Percentiles rank a stretch among this genome's conserved stretches.
phyloP scores from a whole-genome alignment of 2,797 vertebrate genomes.

The Diglossa cyanea region DNA sequence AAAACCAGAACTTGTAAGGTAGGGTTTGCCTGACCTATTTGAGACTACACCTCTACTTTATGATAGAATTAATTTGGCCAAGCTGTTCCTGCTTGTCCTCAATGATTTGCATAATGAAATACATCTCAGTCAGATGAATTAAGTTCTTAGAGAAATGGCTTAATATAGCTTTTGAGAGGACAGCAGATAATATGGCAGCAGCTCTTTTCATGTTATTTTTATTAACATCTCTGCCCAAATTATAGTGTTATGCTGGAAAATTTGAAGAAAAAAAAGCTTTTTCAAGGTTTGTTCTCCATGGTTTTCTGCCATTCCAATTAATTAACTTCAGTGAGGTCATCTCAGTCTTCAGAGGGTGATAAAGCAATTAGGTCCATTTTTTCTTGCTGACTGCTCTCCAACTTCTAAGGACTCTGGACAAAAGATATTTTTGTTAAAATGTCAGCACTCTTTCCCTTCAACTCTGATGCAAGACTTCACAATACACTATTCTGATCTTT shows the following conservation, averaged over 20 bases:
- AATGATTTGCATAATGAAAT: background rate
- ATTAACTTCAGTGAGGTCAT: background rate
- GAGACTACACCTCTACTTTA: background rate
- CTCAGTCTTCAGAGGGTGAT: background rate
- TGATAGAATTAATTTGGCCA: background rate
- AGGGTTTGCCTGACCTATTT: background rate
- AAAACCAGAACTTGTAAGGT: background rate
- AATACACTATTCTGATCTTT: background rate
- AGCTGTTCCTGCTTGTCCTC: background rate
- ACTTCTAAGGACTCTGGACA: background rate
- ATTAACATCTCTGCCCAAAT: background rate
- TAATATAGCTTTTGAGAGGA: background rate
- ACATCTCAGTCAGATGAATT: background rate
- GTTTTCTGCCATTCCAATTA: background rate
- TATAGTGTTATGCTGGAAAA: background rate
- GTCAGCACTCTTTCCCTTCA: background rate
- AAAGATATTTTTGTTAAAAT: slow-evolving; percentile 3
- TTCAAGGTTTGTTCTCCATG: background rate
- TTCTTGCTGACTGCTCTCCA: background rate
- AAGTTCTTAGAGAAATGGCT: background rate
- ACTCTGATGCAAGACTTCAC: background rate
- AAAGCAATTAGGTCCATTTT: background rate
- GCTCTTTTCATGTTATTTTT: background rate
- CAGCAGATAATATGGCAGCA: background rate
- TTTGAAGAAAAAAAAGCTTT: background rate